Percentiles rank a stretch among this genome's conserved stretches.
phyloP scores from a whole-genome alignment of 92 coral and sea anemone species.

The Epizoanthus scotinus region DNA sequence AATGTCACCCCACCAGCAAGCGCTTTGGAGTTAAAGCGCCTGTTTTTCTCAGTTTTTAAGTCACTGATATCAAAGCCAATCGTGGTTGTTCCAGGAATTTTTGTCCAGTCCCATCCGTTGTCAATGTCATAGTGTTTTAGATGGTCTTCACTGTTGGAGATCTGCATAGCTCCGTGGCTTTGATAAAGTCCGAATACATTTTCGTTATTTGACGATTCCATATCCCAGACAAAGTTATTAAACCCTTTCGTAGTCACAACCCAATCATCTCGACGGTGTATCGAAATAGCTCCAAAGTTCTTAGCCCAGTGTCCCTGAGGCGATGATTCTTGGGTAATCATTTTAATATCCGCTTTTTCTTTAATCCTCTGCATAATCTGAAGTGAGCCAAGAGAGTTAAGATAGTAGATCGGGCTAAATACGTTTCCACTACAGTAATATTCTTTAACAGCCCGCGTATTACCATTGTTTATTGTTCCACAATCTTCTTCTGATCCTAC shows the following conservation, averaged over 20 bases:
- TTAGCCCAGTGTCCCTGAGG: conserved; percentile 73
- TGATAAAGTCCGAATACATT: conserved; percentile 55
- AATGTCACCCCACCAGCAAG: conserved; percentile 19
- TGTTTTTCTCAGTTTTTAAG: background rate
- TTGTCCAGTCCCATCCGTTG: conserved; percentile 70
- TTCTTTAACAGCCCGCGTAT: conserved; percentile 1
- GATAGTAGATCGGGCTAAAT: conserved; percentile 33
- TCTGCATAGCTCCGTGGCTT: conserved; percentile 65
- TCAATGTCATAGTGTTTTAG: conserved; percentile 35
- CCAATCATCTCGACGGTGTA: too few relatives aligned
- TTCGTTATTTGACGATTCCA: conserved; percentile 34
- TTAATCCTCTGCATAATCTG: conserved; percentile 46
- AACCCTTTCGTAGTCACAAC: conserved; percentile 63
- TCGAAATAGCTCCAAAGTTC: too few relatives aligned
- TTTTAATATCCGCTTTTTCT: background rate
- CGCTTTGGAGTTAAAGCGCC: background rate
- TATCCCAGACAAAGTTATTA: conserved; percentile 58
- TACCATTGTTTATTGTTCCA: too few relatives aligned
- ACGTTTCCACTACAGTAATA: conserved; percentile 34
- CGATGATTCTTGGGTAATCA: conserved; percentile 32
- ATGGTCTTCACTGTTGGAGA: conserved; percentile 61
- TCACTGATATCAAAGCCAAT: background rate
- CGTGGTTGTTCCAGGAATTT: conserved; percentile 66
- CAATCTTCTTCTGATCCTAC: background rate
- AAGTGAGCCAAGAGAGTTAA: conserved; percentile 62